These are phyloP conservation scores for Xyrichtys novacula DNA, from an alignment of 2,797 vertebrate species.

Conservation along the genomic window DNA sequence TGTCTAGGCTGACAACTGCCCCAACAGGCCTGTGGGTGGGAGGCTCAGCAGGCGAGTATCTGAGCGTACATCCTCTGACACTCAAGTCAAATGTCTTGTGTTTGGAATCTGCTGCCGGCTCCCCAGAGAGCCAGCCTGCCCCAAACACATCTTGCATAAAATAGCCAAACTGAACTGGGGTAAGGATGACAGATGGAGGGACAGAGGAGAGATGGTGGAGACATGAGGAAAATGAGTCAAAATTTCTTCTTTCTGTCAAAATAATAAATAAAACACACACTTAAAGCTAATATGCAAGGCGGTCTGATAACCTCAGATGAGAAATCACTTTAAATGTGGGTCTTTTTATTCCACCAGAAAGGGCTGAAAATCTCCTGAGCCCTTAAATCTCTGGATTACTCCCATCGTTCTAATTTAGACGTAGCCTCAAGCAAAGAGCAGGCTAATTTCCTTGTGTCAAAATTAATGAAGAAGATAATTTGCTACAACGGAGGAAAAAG, in stretches of 20 bases:
- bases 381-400: slow-evolving; percentile 75
- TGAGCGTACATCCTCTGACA: slow-evolving; percentile 57
- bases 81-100: slow-evolving; percentile 62
- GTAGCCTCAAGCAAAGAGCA: slow-evolving; percentile 74
- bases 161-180: slow-evolving; percentile 23
- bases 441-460: slow-evolving; percentile 78
- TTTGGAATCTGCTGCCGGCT: slow-evolving; percentile 56
- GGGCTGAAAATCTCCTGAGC: slow-evolving; percentile 55
- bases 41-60: slow-evolving; percentile 68
- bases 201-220: neutral
- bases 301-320: slow-evolving; percentile 59
- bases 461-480: slow-evolving; percentile 84
- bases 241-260: slow-evolving; percentile 1
- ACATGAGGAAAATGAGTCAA: neutral
- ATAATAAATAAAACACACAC: slow-evolving; percentile 14
- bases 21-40: slow-evolving; percentile 64
- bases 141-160: slow-evolving; percentile 3
- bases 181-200: slow-evolving; percentile 19
- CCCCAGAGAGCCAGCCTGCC: slow-evolving; percentile 45
- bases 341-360: slow-evolving; percentile 47
- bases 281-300: slow-evolving; percentile 30
- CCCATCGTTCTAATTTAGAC: slow-evolving; percentile 74
- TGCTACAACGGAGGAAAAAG: slow-evolving; percentile 61
- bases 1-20: slow-evolving; percentile 58
- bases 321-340: slow-evolving; percentile 57